Evolutionary conservation across 2,797 vertebrate species (phyloP).

Genomic region (Oryzias sinensis): DNA sequence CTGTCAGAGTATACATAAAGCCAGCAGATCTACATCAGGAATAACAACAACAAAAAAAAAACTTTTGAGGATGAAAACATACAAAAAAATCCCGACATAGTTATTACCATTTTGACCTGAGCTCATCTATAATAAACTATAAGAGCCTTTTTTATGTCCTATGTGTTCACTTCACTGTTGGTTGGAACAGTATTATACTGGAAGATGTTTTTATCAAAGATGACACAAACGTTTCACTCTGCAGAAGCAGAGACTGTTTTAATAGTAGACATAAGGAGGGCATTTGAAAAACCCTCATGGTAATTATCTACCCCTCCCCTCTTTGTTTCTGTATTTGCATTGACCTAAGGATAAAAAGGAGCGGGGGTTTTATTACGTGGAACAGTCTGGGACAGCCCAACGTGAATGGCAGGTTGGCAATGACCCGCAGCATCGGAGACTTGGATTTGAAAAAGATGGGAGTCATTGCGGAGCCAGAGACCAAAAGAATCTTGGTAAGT

Average conservation of each 20-base stretch:
- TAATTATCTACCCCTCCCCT: background rate
- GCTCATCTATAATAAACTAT: too few species aligned
- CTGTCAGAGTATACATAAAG: too few species aligned
- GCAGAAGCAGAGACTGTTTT: background rate
- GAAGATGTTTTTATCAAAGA: background rate
- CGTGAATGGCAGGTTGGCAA: slow-evolving; percentile 94
- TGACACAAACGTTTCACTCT: background rate
- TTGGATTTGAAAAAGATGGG: slow-evolving; percentile 90
- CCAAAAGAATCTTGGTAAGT: slow-evolving; percentile 84
- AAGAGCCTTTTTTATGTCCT: too few species aligned
- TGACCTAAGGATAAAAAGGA: slow-evolving; percentile 83
- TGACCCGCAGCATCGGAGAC: slow-evolving; percentile 97
- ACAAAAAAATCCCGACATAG: too few species aligned
- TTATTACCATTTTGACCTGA: too few species aligned
- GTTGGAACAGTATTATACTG: background rate
- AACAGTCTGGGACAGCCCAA: slow-evolving; percentile 96
- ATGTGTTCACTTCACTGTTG: too few species aligned
- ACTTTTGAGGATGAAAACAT: too few species aligned
- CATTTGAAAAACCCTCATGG: background rate
- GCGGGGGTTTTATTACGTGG: slow-evolving; percentile 92
- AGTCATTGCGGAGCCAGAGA: slow-evolving; percentile 96
- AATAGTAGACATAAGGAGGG: background rate
- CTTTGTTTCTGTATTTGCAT: slow-evolving; percentile 2
- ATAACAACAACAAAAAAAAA: too few species aligned
- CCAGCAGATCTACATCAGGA: too few species aligned